Evolutionary conservation across 2,888 invertebrate genomes (phyloP).

Genomic region (Stenodema calcarata): DNA sequence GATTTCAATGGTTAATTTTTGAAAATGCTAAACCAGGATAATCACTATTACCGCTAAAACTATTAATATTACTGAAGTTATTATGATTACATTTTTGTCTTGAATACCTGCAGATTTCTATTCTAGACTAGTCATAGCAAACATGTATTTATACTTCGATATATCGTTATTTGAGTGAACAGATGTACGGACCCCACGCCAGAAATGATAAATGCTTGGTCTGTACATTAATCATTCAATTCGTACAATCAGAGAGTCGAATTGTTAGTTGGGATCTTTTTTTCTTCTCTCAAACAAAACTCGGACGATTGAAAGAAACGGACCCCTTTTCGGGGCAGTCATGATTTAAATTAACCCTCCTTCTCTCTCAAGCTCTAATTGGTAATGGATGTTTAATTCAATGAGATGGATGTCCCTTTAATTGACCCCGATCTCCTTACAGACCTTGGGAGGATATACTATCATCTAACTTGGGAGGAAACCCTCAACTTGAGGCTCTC

Average conservation of each 20-base stretch:
- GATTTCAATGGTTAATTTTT: too few relatives aligned
- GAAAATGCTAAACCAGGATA: too few relatives aligned
- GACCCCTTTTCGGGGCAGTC: neutral
- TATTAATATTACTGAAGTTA: too few relatives aligned
- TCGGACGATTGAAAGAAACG: neutral
- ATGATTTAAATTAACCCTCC: slow-evolving; percentile 33
- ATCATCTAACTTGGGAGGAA: neutral
- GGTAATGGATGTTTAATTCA: slow-evolving; percentile 46
- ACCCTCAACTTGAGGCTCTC: neutral
- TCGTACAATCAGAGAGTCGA: neutral
- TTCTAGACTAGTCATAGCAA: too few relatives aligned
- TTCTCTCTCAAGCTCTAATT: neutral
- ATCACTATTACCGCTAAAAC: too few relatives aligned
- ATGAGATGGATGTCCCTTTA: slow-evolving; percentile 46
- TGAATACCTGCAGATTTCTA: too few relatives aligned
- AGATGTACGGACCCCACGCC: too few relatives aligned
- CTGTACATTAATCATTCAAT: neutral
- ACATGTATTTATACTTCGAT: too few relatives aligned
- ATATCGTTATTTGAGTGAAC: too few relatives aligned
- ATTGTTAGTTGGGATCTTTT: slow-evolving; percentile 18
- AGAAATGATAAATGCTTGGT: too few relatives aligned
- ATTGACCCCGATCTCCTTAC: slow-evolving; percentile 35
- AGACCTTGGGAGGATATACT: neutral
- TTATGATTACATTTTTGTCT: too few relatives aligned
- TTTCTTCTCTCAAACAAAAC: slow-evolving; percentile 14